Evolutionary conservation across 2,888 invertebrate genomes (phyloP).

Genomic region (Amphiduros pacificus): DNA sequence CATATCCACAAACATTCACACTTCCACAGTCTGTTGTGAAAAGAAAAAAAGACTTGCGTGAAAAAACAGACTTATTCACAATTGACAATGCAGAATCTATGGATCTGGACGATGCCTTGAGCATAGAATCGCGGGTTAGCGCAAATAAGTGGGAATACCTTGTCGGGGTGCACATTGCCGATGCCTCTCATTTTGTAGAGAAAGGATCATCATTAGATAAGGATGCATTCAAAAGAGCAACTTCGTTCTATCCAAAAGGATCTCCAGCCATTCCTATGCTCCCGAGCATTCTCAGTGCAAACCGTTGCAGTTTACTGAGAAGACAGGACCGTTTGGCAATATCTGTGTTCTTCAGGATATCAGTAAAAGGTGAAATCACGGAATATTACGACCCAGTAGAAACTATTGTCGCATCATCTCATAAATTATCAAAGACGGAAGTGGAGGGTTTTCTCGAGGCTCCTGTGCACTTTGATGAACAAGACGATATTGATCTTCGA

Average conservation of each 20-base stretch:
- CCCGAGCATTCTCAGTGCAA: conserved; percentile 18
- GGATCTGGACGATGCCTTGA: conserved; percentile 37
- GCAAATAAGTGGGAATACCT: background rate
- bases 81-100: conserved; percentile 19
- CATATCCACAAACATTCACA: too few species aligned
- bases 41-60: too few species aligned
- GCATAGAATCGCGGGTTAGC: background rate
- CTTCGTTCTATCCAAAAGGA: conserved; percentile 21
- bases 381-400: too few species aligned
- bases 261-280: conserved; percentile 18
- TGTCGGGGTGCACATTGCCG: conserved; percentile 31
- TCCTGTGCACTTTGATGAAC: background rate
- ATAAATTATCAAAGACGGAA: conserved; percentile 78
- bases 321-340: conserved; percentile 20
- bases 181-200: conserved; percentile 26
- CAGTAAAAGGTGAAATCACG: background rate
- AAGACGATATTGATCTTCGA: background rate
- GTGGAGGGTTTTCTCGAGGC: conserved; percentile 50
- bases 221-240: conserved; percentile 19
- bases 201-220: conserved; percentile 19
- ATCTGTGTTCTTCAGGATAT: conserved; percentile 19
- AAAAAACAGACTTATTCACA: too few species aligned
- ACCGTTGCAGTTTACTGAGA: conserved; percentile 23
- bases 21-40: too few species aligned
- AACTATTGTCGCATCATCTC: background rate